These are phyloP conservation scores for Caranx ignobilis DNA, from an alignment of 2,113 vertebrate species.

Conservation along the genomic window DNA sequence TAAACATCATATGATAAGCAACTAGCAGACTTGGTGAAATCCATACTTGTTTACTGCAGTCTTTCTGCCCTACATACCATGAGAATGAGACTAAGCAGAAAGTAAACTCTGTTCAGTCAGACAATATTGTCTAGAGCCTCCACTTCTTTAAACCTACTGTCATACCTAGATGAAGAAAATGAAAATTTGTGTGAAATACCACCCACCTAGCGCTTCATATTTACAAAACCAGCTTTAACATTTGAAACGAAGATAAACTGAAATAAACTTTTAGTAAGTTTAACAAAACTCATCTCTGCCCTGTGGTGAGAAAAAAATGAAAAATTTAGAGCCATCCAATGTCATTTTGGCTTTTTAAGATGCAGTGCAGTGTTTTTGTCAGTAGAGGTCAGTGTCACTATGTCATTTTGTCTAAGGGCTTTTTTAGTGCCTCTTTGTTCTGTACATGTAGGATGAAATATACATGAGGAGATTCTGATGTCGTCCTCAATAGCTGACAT, in stretches of 20 bases:
- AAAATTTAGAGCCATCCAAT: background rate
- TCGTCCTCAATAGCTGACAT: conserved; percentile 16
- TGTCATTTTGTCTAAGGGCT: background rate
- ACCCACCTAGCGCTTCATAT: background rate
- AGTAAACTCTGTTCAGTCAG: background rate
- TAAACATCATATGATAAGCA: background rate
- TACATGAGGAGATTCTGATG: background rate
- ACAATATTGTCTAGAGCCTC: background rate
- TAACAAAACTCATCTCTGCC: background rate
- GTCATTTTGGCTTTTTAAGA: background rate
- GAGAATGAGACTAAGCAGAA: background rate
- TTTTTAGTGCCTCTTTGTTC: background rate
- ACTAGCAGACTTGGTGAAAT: background rate
- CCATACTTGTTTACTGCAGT: background rate
- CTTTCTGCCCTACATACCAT: background rate
- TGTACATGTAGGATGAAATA: conserved; percentile 22
- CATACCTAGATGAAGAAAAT: background rate
- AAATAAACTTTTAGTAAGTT: background rate
- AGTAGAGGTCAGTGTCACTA: conserved; percentile 74
- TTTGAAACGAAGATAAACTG: background rate
- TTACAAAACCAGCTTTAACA: background rate
- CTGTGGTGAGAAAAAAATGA: background rate
- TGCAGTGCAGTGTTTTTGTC: conserved; percentile 52
- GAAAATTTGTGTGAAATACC: background rate
- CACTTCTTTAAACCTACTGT: background rate